Evolutionary conservation across 2,797 vertebrate genomes (phyloP), one percentile per base, ranked within the genome.

Genomic region (Hybognathus amarus): DNA sequence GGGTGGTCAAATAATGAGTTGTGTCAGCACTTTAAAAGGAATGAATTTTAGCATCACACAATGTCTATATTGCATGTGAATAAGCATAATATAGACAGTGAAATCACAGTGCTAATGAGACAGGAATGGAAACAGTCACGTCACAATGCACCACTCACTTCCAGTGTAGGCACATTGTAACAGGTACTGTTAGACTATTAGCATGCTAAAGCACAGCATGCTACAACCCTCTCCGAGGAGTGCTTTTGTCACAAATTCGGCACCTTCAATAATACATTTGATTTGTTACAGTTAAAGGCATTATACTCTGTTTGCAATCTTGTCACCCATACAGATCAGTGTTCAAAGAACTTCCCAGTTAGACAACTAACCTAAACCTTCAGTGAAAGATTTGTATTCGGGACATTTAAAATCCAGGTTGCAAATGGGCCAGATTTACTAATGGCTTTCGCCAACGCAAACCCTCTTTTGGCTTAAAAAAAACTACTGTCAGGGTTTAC

Each of bases 161-260:
- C 18, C 6, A 54, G 50, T 36, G 30, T 67, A 67, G 30, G 38
- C 18, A 20, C 15, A 36, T 9, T n/a, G 12, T 17, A 42, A 69
- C 66, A 68, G 66, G 11, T 5, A 36, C 30, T 18, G 9, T 67
- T 6, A 22, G 33, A 38, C 64, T 17, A 69, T 69, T 69, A 69
- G 38, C 38, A 42, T 42, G 67, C 67, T 69, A 69, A 69, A 42
- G 38, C 67, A 69, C 67, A 69, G 67, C 66, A 69, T 68, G 66
- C 36, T 30, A 50, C 45, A 73, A 52, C 2, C 24, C 45, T 52
- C 45, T 52, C 10, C 6, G 2, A 30, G 45, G 11, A 52, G 9
- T 2, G 70, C 10, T 52, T 73, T 73, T 52, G 17, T 22, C 17
- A 73, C 17, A 73, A 70, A 52, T 33, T 50, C 5, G 4, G 30